Evolutionary conservation across 2,797 vertebrate species (phyloP).

Genomic region (Aulostomus chinensis): DNA sequence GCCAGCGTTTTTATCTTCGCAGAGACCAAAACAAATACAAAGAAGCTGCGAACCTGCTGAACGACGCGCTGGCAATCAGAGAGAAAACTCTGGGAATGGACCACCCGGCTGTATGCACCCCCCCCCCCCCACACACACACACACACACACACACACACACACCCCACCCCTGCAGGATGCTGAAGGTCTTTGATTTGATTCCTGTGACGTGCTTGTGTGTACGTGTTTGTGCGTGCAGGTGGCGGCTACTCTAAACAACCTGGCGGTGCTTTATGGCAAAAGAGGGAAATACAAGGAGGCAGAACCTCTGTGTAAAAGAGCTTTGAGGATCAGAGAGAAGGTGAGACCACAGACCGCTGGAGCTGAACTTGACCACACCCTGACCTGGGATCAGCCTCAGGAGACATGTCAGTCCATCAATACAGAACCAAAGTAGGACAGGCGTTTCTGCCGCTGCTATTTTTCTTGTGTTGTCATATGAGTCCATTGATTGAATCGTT

Average conservation of each 20-base stretch:
- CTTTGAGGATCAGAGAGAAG: constrained; percentile 90
- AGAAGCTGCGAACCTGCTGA: constrained; percentile 88
- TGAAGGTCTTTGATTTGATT: too few relatives aligned
- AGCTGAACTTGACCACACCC: too few relatives aligned
- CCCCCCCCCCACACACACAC: background rate
- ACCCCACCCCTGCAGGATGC: too few relatives aligned
- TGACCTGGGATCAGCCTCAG: too few relatives aligned
- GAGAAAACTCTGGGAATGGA: constrained; percentile 89
- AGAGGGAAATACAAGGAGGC: constrained; percentile 89
- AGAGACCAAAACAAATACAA: constrained; percentile 94
- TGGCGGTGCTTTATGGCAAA: constrained; percentile 90
- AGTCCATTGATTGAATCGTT: too few relatives aligned
- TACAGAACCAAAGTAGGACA: too few relatives aligned
- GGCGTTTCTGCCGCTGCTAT: too few relatives aligned
- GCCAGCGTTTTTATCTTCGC: constrained; percentile 10
- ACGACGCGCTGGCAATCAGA: constrained; percentile 87
- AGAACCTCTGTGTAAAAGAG: constrained; percentile 88
- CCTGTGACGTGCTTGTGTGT: too few relatives aligned
- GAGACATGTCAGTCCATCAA: too few relatives aligned
- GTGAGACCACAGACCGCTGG: too few relatives aligned
- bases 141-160: too few relatives aligned
- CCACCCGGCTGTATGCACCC: constrained; percentile 84
- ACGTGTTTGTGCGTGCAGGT: constrained; percentile 70
- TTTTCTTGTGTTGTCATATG: too few relatives aligned
- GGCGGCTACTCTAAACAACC: constrained; percentile 89